Evolutionary conservation across 1,140 invertebrate species (phyloP).

Genomic region (Notospermus geniculatus): DNA sequence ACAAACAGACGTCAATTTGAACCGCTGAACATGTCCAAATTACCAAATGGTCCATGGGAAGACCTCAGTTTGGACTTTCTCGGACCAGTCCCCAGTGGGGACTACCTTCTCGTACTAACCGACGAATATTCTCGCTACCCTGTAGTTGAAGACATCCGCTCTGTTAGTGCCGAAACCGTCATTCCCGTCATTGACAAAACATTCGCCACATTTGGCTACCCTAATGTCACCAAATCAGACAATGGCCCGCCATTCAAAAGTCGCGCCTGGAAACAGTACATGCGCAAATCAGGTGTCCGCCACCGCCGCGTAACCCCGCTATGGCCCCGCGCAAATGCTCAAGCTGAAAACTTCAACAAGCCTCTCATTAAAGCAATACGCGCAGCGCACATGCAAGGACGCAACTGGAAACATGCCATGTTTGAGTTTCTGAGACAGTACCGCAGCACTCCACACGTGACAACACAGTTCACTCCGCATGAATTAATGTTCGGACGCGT

Average conservation of each 20-base stretch:
- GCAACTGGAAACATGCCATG: constrained; percentile 31
- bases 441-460: constrained; percentile 22
- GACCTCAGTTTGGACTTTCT: no score
- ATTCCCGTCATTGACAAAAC: no score
- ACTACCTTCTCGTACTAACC: no score
- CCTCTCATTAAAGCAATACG: constrained; percentile 30
- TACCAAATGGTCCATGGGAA: no score
- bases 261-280: constrained; percentile 15
- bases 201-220: no score
- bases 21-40: no score
- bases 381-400: constrained; percentile 20
- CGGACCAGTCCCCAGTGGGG: no score
- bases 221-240: no score
- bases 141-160: no score
- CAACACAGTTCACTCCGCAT: constrained; percentile 26
- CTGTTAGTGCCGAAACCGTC: no score
- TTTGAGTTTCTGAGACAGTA: constrained; percentile 27
- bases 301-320: constrained; percentile 24
- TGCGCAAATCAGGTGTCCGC: constrained; percentile 13
- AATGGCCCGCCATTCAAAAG: constrained; percentile 25
- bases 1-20: no score
- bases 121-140: no score
- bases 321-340: constrained; percentile 30
- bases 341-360: constrained; percentile 31
- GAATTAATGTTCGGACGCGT: constrained; percentile 26